Percentiles rank a stretch among this genome's conserved stretches.
phyloP scores from a whole-genome alignment of 2,888 invertebrate genomes.

The Embidobia sp. region DNA sequence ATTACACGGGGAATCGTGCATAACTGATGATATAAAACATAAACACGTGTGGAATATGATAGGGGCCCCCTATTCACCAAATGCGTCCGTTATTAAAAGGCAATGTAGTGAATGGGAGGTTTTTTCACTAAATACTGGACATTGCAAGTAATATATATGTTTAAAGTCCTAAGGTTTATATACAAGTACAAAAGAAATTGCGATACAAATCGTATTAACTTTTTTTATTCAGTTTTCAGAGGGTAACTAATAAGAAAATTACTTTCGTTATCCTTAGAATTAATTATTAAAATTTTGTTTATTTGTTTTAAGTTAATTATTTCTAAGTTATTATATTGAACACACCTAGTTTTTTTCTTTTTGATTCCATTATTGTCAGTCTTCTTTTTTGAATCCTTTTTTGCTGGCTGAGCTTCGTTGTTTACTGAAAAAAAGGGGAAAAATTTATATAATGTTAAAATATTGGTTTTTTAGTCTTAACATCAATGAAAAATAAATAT shows the following conservation, averaged over 20 bases:
- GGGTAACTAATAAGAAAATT: neutral
- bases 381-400: constrained; percentile 90
- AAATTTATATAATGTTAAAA: no score
- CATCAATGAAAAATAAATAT: neutral
- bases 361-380: constrained; percentile 93
- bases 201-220: no score
- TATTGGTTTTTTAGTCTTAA: no score
- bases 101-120: no score
- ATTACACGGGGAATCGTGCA: constrained; percentile 23
- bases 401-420: constrained; percentile 79
- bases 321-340: constrained; percentile 41
- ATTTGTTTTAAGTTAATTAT: neutral
- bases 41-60: constrained; percentile 14
- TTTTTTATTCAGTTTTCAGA: no score
- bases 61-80: constrained; percentile 30
- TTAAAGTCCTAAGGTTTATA: no score
- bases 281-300: no score
- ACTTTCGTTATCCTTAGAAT: neutral
- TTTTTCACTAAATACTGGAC: constrained; percentile 11
- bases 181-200: no score
- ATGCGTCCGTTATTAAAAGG: no score
- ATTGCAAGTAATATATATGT: no score
- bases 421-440: constrained; percentile 73
- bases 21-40: constrained; percentile 12
- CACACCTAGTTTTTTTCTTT: constrained; percentile 95